Base-by-base conservation (phyloP, 2,797 vertebrate genomes). In the Miichthys miiuy region DNA sequence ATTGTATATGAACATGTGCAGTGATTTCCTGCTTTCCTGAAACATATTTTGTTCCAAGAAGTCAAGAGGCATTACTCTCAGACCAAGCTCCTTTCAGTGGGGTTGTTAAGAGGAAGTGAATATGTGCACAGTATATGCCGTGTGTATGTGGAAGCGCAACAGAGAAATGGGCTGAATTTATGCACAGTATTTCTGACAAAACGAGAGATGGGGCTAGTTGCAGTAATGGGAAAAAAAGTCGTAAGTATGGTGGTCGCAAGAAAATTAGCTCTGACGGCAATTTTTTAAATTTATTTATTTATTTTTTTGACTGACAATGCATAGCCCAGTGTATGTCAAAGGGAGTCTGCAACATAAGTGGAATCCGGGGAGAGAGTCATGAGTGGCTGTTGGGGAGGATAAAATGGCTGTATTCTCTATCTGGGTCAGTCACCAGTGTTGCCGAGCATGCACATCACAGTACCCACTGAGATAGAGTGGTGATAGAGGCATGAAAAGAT, bases 1-100 rank as follows among this genome's bases (percentile, higher is more conserved):
- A 93, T 92, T 93, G 79, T 91, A 88, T 91, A 92, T 82, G 75
- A 92, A 84, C 89, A 88, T 67, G 84, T 87, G 83, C 85, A 76
- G 83, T 79, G 84, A 89, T 90, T 93, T 91, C 79, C 72, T 80
- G 42, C 30, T 75, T 77, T 86, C 72, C 78, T 83, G 69, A 75
- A 82, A 88, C 63, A 74, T 74, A 81, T 87, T 91, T 87, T 89
- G 57, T 90, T 75, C 83, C 18, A 12, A 84, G 84, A 88, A 92
- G 89, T 91, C 86, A 75, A 76, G 78, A 92, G 74, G 75, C 72
- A 89, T 94, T 90, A 91, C 81, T 86, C 81, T 91, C 80, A 83
- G 75, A 69, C 83, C 56, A 46, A 56, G 77, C 83, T 88, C 52
- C 60, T 84, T 91, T 87, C 82, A 87, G 75, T 25, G 20, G 51